Evolutionary conservation across 2,888 invertebrate genomes (phyloP), one percentile per base, ranked within the genome.

Genomic region (Tenthredo notha): DNA sequence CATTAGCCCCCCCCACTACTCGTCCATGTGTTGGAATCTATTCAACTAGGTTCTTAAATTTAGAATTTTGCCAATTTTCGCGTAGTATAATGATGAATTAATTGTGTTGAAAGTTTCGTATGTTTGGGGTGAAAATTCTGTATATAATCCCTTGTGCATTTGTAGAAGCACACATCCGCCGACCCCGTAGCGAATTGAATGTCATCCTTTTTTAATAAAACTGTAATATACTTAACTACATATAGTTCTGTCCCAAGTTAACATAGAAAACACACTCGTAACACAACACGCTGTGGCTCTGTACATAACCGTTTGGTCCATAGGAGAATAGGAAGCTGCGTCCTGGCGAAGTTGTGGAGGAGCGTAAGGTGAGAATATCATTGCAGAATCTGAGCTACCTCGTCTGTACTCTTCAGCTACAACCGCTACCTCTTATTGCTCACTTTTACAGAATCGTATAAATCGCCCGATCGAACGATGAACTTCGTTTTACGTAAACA

Each of bases 291-390:
- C 83, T 70, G 83, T 83, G 83, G 83, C 83, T 83, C 88, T 89
- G 91, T 91, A 92, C 92, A 92, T 92, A 90, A 92, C 91, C 88
- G 90, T 93, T 92, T 93, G 92, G 89, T 93, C 91, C 94, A 94
- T 96, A 96, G 97, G 97, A 97, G 95, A 96, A 97, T 96, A 97
- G 96, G 94, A 97, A 98, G 96, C 97, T 98, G 94, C 97, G 98
- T 92, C 98, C 98, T 92, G 98, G 98, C 94, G 98, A 98, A 96
- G 97, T 98, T 94, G 94, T 97, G 95, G 97, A 97, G 95, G 98
- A 98, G 94, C 97, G 97, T 96, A 97, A 98, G 98, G 98, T 98
- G 93, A 93, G 93, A 92, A 90, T 89, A 89, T 86, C 89, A 87
- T 86, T 86, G 87, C 86, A 83, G 77, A 82, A 84, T 67, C 86